Conservation (phyloP, 2,113 vertebrate species). For the Xenopus borealis region DNA sequence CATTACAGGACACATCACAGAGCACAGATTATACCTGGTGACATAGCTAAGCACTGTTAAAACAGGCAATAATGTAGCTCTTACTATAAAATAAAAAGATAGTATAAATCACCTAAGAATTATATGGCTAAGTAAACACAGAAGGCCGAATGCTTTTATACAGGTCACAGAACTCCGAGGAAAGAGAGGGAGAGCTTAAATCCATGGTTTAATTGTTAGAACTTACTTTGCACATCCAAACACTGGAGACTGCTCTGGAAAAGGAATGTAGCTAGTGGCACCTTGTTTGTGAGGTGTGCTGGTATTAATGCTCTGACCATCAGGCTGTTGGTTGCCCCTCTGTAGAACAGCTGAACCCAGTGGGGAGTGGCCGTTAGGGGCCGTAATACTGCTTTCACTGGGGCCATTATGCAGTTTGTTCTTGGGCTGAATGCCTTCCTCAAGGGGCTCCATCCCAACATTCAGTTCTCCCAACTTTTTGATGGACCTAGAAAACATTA, state of each 20-base stretch:
- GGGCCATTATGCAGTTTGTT: slow-evolving; percentile 79
- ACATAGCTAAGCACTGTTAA: no score
- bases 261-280: slow-evolving; percentile 65
- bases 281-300: slow-evolving; percentile 77
- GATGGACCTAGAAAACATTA: slow-evolving; percentile 75
- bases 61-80: no score
- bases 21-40: no score
- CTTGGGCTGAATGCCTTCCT: slow-evolving; percentile 74
- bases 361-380: slow-evolving; percentile 55
- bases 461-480: slow-evolving; percentile 95
- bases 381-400: slow-evolving; percentile 57
- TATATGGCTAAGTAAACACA: no score
- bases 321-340: slow-evolving; percentile 53
- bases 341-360: slow-evolving; percentile 57
- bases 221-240: slow-evolving; percentile 67
- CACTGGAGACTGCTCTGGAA: slow-evolving; percentile 78
- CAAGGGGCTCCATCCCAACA: slow-evolving; percentile 80
- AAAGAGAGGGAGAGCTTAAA: no score
- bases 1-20: no score
- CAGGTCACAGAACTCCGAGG: no score
- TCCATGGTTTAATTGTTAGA: not conserved
- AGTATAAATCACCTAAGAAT: no score
- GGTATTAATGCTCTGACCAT: slow-evolving; percentile 59
- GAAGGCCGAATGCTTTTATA: no score
- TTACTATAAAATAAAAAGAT: no score